These are phyloP conservation scores for Peromyscus polionotus DNA, from an alignment of 2,113 vertebrate species.

Conservation along the genomic window DNA sequence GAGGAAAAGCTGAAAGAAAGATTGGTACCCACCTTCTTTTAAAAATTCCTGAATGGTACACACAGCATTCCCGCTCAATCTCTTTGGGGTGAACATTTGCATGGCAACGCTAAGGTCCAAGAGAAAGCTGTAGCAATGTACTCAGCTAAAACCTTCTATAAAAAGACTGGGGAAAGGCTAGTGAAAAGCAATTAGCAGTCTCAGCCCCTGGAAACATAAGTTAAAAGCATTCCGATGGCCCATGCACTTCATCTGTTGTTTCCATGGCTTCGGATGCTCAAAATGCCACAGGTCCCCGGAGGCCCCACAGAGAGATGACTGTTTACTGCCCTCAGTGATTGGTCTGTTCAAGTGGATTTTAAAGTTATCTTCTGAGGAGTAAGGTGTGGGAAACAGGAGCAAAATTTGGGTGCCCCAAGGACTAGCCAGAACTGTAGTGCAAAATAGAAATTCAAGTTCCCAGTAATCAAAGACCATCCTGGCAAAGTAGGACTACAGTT, in stretches of 20 bases:
- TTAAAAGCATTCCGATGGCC: slow-evolving; percentile 81
- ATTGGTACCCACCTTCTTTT: background rate
- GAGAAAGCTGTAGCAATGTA: background rate
- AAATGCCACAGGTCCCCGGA: slow-evolving; percentile 46
- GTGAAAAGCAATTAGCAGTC: slow-evolving; percentile 79
- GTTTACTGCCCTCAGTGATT: slow-evolving; percentile 54
- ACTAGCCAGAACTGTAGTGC: background rate
- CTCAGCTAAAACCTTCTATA: slow-evolving; percentile 55
- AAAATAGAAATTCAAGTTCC: background rate
- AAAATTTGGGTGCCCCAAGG: background rate
- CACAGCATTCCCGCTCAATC: background rate
- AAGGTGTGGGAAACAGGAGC: slow-evolving; percentile 21
- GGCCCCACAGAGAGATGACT: slow-evolving; percentile 61
- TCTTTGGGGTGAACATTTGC: slow-evolving; percentile 12
- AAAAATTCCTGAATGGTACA: slow-evolving; percentile 22
- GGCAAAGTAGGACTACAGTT: background rate
- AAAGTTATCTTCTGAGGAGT: slow-evolving; percentile 45
- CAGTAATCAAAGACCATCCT: background rate
- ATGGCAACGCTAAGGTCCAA: slow-evolving; percentile 36
- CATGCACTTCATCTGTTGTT: slow-evolving; percentile 71
- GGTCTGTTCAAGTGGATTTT: slow-evolving; percentile 39
- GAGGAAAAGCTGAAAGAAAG: slow-evolving; percentile 1
- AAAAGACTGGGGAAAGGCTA: slow-evolving; percentile 31
- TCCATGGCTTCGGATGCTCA: slow-evolving; percentile 76
- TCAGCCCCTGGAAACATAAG: slow-evolving; percentile 66